Conservation (phyloP, 2,888 invertebrate species). For the Phrixothrix hirtus region DNA sequence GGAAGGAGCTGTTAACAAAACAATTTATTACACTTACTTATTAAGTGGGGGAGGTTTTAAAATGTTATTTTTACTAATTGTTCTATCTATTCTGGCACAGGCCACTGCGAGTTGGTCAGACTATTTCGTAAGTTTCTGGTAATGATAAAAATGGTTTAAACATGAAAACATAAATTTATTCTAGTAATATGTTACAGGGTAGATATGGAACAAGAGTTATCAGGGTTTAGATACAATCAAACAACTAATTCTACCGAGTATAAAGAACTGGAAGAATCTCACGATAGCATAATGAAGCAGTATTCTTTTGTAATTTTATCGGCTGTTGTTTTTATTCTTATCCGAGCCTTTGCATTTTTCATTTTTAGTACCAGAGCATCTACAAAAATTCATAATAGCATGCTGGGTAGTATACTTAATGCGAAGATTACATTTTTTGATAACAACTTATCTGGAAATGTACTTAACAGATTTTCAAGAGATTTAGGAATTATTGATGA, state of each 20-base stretch:
- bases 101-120: slow-evolving; percentile 36
- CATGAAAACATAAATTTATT: background rate
- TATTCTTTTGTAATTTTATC: slow-evolving; percentile 40
- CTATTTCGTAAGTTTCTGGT: slow-evolving; percentile 36
- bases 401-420: slow-evolving; percentile 34
- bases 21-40: slow-evolving; percentile 41
- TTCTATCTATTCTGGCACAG: slow-evolving; percentile 37
- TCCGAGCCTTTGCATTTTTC: slow-evolving; percentile 40
- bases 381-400: slow-evolving; percentile 34
- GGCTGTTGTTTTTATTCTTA: slow-evolving; percentile 15
- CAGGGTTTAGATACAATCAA: slow-evolving; percentile 21
- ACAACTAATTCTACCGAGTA: slow-evolving; percentile 24
- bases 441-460: slow-evolving; percentile 36
- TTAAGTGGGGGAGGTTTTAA: slow-evolving; percentile 39
- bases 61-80: slow-evolving; percentile 29
- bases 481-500: slow-evolving; percentile 41
- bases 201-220: slow-evolving; percentile 31
- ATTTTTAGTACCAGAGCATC: slow-evolving; percentile 40
- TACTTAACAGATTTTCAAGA: slow-evolving; percentile 40
- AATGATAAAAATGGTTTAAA: background rate
- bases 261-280: slow-evolving; percentile 13
- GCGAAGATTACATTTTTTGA: slow-evolving; percentile 39
- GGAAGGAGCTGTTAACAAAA: slow-evolving; percentile 37
- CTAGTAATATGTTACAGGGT: slow-evolving; percentile 25
- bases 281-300: slow-evolving; percentile 33